Evolutionary conservation across 2,888 invertebrate species (phyloP).

Genomic region (Polylopha cassiicola): DNA sequence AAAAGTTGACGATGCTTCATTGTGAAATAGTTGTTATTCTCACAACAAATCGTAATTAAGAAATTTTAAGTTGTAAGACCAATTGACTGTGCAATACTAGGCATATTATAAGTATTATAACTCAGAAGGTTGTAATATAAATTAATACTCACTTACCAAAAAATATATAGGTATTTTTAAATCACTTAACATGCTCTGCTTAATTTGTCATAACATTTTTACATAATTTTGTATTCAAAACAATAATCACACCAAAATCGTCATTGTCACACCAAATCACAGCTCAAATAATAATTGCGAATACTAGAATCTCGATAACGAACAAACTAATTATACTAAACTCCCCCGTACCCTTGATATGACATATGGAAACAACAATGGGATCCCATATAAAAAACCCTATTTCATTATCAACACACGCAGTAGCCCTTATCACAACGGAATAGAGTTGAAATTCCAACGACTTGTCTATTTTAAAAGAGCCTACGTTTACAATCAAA

Average conservation of each 20-base stretch:
- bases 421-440: constrained; percentile 5
- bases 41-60: too few relatives aligned
- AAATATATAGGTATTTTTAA: too few relatives aligned
- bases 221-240: too few relatives aligned
- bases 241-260: constrained; percentile 8
- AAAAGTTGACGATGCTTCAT: too few relatives aligned
- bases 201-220: too few relatives aligned
- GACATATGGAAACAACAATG: constrained; percentile 53
- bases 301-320: constrained; percentile 51
- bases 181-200: too few relatives aligned
- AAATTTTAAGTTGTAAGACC: too few relatives aligned
- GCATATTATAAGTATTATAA: too few relatives aligned
- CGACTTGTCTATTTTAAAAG: constrained; percentile 23
- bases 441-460: constrained; percentile 17
- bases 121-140: too few relatives aligned
- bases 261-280: constrained; percentile 28
- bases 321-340: constrained; percentile 63
- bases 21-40: too few relatives aligned
- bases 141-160: too few relatives aligned
- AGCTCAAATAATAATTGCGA: constrained; percentile 37
- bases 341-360: constrained; percentile 48
- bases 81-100: too few relatives aligned
- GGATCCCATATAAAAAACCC: constrained; percentile 28
- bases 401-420: neutral
- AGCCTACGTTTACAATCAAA: constrained; percentile 41